phyloP scores from a whole-genome alignment of 2,888 invertebrate genomes.

The Campopleginae sp. region DNA sequence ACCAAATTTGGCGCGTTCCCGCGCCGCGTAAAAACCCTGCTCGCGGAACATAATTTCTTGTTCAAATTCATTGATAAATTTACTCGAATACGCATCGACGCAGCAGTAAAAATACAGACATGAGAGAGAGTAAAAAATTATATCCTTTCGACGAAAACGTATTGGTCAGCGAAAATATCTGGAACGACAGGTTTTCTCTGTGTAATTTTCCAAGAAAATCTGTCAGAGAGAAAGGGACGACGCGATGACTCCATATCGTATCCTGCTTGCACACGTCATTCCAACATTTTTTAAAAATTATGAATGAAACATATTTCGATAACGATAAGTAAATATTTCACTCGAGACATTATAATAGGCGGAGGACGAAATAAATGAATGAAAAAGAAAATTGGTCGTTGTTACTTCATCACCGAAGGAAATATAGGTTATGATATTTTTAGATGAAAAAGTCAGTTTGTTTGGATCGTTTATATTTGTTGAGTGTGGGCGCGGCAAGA shows the following conservation, averaged over 20 bases:
- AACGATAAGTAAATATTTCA: too few species aligned
- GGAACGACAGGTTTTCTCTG: background rate
- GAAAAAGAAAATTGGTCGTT: slow-evolving; percentile 5
- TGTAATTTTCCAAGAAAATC: background rate
- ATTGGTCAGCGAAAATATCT: background rate
- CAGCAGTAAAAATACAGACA: background rate
- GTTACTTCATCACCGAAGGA: slow-evolving; percentile 14
- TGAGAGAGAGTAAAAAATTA: background rate
- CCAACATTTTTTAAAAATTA: background rate
- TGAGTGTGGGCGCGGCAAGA: slow-evolving; percentile 15
- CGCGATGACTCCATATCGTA: background rate
- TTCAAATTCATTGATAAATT: slow-evolving; percentile 35
- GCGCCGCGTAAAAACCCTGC: slow-evolving; percentile 38
- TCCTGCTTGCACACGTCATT: background rate
- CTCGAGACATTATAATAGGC: background rate
- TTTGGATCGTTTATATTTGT: slow-evolving; percentile 77
- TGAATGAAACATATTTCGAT: background rate
- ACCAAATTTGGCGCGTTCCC: slow-evolving; percentile 79
- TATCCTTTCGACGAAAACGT: background rate
- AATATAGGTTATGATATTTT: slow-evolving; percentile 44
- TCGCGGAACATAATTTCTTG: slow-evolving; percentile 39
- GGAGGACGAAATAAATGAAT: background rate
- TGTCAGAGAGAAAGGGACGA: background rate
- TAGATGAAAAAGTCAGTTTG: slow-evolving; percentile 74
- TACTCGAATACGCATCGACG: background rate